phyloP scores from a whole-genome alignment of 2,888 invertebrate genomes.

The Pyrrhosoma nymphula region DNA sequence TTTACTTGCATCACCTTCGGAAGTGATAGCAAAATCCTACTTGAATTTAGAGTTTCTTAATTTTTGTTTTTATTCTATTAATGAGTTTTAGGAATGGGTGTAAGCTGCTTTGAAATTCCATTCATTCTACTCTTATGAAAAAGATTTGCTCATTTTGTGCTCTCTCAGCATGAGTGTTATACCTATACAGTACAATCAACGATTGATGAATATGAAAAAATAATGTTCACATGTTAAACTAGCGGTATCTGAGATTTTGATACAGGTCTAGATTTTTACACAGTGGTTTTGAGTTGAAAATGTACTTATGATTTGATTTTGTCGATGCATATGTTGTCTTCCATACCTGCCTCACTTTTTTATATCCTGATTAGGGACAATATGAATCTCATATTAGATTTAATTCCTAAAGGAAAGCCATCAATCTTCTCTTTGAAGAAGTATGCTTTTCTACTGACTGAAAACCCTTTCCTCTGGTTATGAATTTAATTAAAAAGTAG shows the following conservation, averaged over 20 bases:
- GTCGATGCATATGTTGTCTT: background rate
- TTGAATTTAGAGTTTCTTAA: background rate
- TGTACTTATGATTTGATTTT: background rate
- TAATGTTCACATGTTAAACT: too few species aligned
- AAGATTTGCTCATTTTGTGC: too few species aligned
- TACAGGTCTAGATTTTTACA: background rate
- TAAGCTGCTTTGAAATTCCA: too few species aligned
- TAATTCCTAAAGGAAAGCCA: background rate
- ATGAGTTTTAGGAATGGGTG: background rate
- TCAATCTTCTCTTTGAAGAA: background rate
- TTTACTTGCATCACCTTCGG: background rate
- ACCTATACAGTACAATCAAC: too few species aligned
- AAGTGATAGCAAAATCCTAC: background rate
- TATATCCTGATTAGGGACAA: background rate
- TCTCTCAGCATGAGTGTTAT: too few species aligned
- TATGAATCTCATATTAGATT: background rate
- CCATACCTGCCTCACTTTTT: background rate
- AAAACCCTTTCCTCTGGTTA: too few species aligned
- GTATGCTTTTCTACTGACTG: background rate
- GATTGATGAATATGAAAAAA: too few species aligned
- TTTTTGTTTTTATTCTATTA: background rate
- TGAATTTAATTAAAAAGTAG: too few species aligned
- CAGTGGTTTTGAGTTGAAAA: background rate
- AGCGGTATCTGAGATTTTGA: background rate
- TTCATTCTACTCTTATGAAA: too few species aligned